These are phyloP conservation scores for Ectemnius continuus DNA, from an alignment of 2,888 invertebrate genomes.

Conservation along the genomic window DNA sequence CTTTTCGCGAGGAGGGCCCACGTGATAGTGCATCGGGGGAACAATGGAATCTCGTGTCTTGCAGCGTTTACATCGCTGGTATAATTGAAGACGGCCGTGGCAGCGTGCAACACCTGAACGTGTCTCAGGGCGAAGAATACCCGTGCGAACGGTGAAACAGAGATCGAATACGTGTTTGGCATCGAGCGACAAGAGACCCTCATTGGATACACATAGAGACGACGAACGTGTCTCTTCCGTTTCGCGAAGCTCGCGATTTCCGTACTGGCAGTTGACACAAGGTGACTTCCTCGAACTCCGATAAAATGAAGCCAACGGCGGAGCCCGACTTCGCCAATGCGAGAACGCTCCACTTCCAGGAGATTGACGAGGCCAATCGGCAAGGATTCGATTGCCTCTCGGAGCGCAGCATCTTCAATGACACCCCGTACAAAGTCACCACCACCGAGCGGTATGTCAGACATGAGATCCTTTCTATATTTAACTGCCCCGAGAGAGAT, in stretches of 20 bases:
- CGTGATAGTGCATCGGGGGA: not conserved
- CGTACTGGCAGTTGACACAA: constrained; percentile 1
- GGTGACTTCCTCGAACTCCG: not conserved
- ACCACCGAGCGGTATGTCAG: constrained; percentile 53
- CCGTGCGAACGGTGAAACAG: not conserved
- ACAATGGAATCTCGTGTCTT: constrained; percentile 9
- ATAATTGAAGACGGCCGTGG: constrained; percentile 14
- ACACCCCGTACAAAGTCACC: constrained; percentile 52
- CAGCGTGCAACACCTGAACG: constrained; percentile 9
- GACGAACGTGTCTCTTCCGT: constrained; percentile 1
- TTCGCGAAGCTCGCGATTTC: constrained; percentile 16
- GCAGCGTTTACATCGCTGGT: not conserved
- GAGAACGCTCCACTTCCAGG: constrained; percentile 50
- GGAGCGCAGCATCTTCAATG: constrained; percentile 39
- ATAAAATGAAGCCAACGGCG: constrained; percentile 23
- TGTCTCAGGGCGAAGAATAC: constrained; percentile 5
- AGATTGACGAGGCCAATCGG: constrained; percentile 36
- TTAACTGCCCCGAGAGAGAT: no score
- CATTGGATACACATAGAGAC: constrained; percentile 6
- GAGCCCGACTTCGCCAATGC: constrained; percentile 58
- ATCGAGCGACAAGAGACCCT: constrained; percentile 15
- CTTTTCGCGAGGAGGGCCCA: not conserved
- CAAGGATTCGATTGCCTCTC: constrained; percentile 30
- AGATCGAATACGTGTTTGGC: constrained; percentile 17
- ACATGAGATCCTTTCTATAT: no score